Evolutionary conservation across 2,797 vertebrate species (phyloP).

Genomic region (Cyclura pinguis): DNA sequence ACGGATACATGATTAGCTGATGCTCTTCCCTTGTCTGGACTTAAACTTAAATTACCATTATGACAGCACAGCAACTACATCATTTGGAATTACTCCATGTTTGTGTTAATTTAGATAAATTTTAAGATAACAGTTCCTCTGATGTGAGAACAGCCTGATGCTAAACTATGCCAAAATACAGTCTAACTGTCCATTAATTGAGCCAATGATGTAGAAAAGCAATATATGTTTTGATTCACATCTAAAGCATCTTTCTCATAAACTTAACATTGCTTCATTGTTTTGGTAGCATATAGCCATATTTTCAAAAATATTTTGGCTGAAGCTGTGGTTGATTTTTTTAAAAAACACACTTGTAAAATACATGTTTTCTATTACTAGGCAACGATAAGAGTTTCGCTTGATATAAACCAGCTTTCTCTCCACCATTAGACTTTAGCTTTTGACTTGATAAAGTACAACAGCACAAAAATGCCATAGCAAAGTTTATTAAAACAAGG

Average conservation of each 20-base stretch:
- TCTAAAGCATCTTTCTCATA: background rate
- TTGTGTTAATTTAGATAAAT: constrained; percentile 25
- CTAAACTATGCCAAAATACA: constrained; percentile 43
- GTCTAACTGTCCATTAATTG: constrained; percentile 20
- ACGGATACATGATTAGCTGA: background rate
- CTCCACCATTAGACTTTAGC: constrained; percentile 53
- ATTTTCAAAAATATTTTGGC: constrained; percentile 59
- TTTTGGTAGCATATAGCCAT: constrained; percentile 51
- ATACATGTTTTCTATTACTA: constrained; percentile 64
- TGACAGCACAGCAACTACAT: background rate
- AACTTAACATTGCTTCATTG: constrained; percentile 29
- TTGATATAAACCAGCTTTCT: constrained; percentile 79
- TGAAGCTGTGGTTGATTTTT: constrained; percentile 61
- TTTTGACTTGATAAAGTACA: constrained; percentile 56
- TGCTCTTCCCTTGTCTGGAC: background rate
- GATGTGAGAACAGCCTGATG: background rate
- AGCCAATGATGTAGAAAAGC: constrained; percentile 28
- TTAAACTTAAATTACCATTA: background rate
- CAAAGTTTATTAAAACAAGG: constrained; percentile 60
- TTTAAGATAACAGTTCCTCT: background rate
- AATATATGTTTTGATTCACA: constrained; percentile 41
- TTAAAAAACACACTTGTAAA: constrained; percentile 34
- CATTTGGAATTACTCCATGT: background rate
- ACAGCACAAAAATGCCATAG: constrained; percentile 42
- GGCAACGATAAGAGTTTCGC: constrained; percentile 57